A percentile compares a stretch with the other conserved stretches of the same genome.
phyloP scores from a whole-genome alignment of 2,797 vertebrate genomes.

The Cuniculus paca region DNA sequence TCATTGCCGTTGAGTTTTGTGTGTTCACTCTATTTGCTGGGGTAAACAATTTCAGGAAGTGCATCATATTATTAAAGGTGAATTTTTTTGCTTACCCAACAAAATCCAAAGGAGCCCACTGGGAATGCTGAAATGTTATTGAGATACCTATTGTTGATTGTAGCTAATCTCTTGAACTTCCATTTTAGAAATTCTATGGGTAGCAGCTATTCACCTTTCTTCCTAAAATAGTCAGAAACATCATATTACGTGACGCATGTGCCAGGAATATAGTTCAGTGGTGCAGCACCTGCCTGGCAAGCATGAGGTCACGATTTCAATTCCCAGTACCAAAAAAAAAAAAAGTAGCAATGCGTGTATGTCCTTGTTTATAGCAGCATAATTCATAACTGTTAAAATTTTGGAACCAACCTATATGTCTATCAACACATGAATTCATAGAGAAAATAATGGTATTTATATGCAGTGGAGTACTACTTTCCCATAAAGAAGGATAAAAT shows the following conservation, averaged over 20 bases:
- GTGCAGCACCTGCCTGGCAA: too few relatives aligned
- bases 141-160: constrained; percentile 8
- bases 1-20: constrained; percentile 35
- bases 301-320: too few relatives aligned
- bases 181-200: constrained; percentile 11
- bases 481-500: neutral
- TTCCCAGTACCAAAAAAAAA: too few relatives aligned
- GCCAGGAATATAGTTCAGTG: too few relatives aligned
- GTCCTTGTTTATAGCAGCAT: neutral
- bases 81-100: neutral
- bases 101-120: constrained; percentile 17
- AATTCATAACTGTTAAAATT: neutral
- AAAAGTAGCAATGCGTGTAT: neutral
- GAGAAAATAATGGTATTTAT: neutral
- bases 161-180: constrained; percentile 37
- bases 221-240: neutral
- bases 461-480: neutral
- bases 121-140: constrained; percentile 22
- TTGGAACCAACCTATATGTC: neutral
- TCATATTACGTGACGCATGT: neutral
- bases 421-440: neutral
- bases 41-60: constrained; percentile 29
- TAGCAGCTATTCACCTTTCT: neutral
- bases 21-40: constrained; percentile 44
- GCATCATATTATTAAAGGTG: constrained; percentile 1